A percentile compares a stretch with the other conserved stretches of the same genome.
Evolutionary conservation across 53 echinoderm and acorn worm genomes (phyloP).

Genomic region (Crossaster papposus): DNA sequence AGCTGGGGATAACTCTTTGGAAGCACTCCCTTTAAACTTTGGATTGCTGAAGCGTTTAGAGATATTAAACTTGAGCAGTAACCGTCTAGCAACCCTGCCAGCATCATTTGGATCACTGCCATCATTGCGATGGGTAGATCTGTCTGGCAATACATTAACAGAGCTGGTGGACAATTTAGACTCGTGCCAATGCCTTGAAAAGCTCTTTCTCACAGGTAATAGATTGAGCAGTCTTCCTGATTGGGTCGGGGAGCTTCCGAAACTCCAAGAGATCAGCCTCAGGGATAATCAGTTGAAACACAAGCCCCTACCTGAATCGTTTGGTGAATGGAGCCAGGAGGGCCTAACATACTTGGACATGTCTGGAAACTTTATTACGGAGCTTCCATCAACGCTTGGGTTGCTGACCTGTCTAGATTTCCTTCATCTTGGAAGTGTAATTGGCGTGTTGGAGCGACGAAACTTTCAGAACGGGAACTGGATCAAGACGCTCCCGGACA

Average conservation of each 20-base stretch:
- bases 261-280: slow-evolving; percentile 65
- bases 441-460: slow-evolving; percentile 77
- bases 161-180: slow-evolving; percentile 55
- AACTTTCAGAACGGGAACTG: slow-evolving; percentile 96
- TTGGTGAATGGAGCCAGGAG: slow-evolving; percentile 62
- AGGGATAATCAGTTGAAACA: slow-evolving; percentile 75
- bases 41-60: slow-evolving; percentile 61
- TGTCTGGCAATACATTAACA: slow-evolving; percentile 72
- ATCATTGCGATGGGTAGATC: slow-evolving; percentile 68
- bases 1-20: slow-evolving; percentile 70
- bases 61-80: slow-evolving; percentile 79
- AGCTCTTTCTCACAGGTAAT: slow-evolving; percentile 71
- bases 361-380: slow-evolving; percentile 80
- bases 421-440: slow-evolving; percentile 85
- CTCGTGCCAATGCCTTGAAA: slow-evolving; percentile 64
- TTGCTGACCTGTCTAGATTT: slow-evolving; percentile 67
- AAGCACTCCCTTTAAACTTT: slow-evolving; percentile 67
- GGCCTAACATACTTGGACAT: slow-evolving; percentile 69
- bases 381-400: slow-evolving; percentile 75
- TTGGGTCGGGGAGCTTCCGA: slow-evolving; percentile 79
- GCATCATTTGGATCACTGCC: slow-evolving; percentile 74
- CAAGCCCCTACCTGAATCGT: slow-evolving; percentile 71
- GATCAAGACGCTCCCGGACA: slow-evolving; percentile 71
- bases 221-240: slow-evolving; percentile 63
- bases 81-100: slow-evolving; percentile 68